Evolutionary conservation across 2,797 vertebrate species (phyloP).

Genomic region (Urosaurus nigricauda): DNA sequence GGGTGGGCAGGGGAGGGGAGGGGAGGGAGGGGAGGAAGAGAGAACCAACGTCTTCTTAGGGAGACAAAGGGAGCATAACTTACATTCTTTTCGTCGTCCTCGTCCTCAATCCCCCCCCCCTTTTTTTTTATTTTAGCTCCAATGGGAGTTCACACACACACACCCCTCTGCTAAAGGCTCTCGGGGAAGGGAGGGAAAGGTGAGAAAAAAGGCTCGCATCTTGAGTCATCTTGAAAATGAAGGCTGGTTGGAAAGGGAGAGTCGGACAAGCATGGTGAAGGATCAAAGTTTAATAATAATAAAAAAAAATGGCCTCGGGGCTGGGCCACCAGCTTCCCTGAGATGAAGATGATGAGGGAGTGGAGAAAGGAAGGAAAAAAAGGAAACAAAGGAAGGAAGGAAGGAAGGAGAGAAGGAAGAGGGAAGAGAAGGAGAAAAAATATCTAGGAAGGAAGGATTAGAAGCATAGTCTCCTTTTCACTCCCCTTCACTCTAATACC

Average conservation of each 20-base stretch:
- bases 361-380: too few species aligned
- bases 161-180: constrained; percentile 19
- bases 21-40: neutral
- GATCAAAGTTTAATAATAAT: constrained; percentile 59
- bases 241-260: constrained; percentile 59
- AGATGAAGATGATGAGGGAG: neutral
- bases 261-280: constrained; percentile 52
- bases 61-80: constrained; percentile 63
- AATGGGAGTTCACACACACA: constrained; percentile 18
- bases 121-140: constrained; percentile 2
- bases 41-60: constrained; percentile 49
- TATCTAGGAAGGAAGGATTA: too few species aligned
- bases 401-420: neutral
- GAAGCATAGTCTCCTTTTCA: neutral
- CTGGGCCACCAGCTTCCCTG: neutral
- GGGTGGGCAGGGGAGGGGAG: neutral
- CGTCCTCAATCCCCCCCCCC: too few species aligned
- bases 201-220: constrained; percentile 31
- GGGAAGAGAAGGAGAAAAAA: neutral
- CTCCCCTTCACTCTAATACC: neutral
- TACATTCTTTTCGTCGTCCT: constrained; percentile 37
- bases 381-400: neutral
- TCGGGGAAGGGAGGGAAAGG: neutral
- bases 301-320: constrained; percentile 8
- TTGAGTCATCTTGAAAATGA: constrained; percentile 60